phyloP scores from a whole-genome alignment of 64 coral and sea anemone species.

The Stylophora pistillata region DNA sequence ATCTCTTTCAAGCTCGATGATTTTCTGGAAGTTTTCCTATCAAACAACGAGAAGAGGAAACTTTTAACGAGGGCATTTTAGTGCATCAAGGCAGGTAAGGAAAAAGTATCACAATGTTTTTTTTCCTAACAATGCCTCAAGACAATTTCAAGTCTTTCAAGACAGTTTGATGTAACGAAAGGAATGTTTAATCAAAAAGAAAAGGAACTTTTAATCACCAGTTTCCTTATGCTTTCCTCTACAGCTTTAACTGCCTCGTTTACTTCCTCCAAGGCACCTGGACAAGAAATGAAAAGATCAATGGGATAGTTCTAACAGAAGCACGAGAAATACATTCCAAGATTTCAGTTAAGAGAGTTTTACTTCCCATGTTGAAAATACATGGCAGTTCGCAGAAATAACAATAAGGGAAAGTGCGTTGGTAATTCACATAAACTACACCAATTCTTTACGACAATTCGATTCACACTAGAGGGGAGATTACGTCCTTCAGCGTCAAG shows the following conservation, averaged over 20 bases:
- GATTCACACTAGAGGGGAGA: too few species aligned
- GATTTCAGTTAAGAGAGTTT: too few species aligned
- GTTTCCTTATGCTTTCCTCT: slow-evolving; percentile 78
- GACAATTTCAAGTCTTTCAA: not conserved
- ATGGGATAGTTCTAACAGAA: not conserved
- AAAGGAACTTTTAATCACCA: slow-evolving; percentile 39
- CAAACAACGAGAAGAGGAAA: not conserved
- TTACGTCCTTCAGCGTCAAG: too few species aligned
- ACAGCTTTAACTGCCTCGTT: slow-evolving; percentile 76
- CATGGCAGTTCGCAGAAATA: too few species aligned
- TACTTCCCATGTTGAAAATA: too few species aligned
- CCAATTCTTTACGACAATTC: too few species aligned
- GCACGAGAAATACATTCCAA: not conserved
- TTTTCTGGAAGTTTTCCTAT: slow-evolving; percentile 97
- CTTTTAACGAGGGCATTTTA: not conserved
- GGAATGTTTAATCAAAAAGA: not conserved
- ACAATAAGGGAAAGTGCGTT: too few species aligned
- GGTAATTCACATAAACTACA: too few species aligned
- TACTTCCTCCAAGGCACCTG: slow-evolving; percentile 85
- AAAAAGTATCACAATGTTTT: too few species aligned
- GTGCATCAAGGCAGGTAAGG: not conserved
- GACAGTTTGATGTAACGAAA: not conserved
- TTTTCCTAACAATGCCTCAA: too few species aligned
- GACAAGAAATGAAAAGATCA: not conserved
- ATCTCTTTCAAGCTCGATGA: slow-evolving; percentile 95